Evolutionary conservation across 1,140 invertebrate species (phyloP), one percentile per base, ranked within the genome.

Genomic region (Cydia amplana): DNA sequence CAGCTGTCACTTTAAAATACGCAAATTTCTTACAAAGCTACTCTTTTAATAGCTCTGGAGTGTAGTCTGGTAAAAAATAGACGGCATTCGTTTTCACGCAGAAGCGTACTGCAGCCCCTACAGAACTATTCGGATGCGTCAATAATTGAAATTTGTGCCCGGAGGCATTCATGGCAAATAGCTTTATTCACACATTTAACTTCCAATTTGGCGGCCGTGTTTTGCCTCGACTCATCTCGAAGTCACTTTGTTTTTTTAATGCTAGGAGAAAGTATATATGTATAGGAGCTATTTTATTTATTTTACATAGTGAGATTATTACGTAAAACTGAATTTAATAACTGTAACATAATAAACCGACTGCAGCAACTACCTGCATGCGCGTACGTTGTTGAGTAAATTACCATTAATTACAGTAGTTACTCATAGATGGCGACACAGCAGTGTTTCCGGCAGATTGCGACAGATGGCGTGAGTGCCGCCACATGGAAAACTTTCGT

Each of bases 111-210:
- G 25, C 23, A 78, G 79, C 83, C 89, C 89, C 85, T 88, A 85
- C 86, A 78, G 79, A 89, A 92, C 90, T 91, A 92, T 92, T 91
- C 91, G 91, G 90, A 92, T 91, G 90, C 82, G 87, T 84, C 88
- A 92, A 92, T 92, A 91, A 92, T 92, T 92, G 91, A 92, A 92
- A 91, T 92, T 92, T 91, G 89, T 92, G 90, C 91, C 91, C 91
- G 87, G 90, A 92, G 91, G 91, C 91, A 92, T 92, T 92, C 86
- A 91, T 92, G 80, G 90, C 90, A 91, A 91, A 91, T 92, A 91
- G 88, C 91, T 91, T 92, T 90, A 92, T 92, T 90, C 88, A 86
- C 55, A 79, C 90, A 88, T 91, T 92, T 92, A 91, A 85, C 91
- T 84, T 90, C 82, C 91, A 91, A 92, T 92, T 90, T 90, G 79